A percentile compares a stretch with the other conserved stretches of the same genome.
These are phyloP conservation scores for Paguma larvata DNA, from an alignment of 2,797 vertebrate genomes.

Conservation along the genomic window DNA sequence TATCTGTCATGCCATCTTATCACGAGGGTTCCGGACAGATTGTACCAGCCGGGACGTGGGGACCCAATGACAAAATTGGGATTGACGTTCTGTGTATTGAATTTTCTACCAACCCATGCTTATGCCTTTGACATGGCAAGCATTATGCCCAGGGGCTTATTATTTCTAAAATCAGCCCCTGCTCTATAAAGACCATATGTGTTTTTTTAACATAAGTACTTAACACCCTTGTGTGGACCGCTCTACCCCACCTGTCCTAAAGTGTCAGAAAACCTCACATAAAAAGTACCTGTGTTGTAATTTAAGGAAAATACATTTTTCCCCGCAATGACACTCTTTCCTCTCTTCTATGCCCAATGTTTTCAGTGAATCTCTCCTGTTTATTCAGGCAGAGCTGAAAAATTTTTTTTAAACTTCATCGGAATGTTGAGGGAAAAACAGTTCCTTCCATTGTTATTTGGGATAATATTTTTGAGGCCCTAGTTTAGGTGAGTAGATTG, in stretches of 20 bases:
- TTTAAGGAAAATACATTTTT: neutral
- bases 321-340: neutral
- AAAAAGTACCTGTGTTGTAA: neutral
- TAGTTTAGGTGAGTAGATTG: neutral
- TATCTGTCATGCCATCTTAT: neutral
- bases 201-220: neutral
- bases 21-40: neutral
- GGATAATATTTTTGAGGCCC: neutral
- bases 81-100: constrained; percentile 66
- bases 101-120: constrained; percentile 36
- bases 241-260: too few species aligned
- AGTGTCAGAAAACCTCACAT: neutral
- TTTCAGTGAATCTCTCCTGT: neutral
- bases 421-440: neutral
- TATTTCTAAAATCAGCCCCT: neutral
- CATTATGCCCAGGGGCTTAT: neutral
- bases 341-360: neutral
- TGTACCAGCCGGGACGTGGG: neutral
- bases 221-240: neutral
- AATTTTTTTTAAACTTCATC: neutral
- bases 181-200: neutral
- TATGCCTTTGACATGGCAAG: neutral
- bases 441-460: neutral
- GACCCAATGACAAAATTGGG: constrained; percentile 62
- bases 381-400: constrained; percentile 48